These are phyloP conservation scores for Apaloderma vittatum DNA, from an alignment of 2,113 vertebrate genomes.

Conservation along the genomic window DNA sequence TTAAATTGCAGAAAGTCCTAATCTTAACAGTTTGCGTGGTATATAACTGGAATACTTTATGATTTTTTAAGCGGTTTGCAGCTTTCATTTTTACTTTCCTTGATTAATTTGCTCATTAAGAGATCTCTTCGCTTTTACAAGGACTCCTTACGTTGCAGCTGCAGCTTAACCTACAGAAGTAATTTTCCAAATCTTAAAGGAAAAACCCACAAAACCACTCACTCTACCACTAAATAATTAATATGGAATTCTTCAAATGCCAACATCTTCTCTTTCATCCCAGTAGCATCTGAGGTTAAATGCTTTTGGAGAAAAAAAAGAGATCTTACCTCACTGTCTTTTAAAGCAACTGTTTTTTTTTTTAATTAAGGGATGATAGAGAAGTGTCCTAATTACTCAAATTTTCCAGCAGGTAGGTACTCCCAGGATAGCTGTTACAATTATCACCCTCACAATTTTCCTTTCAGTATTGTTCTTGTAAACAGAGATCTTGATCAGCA, in stretches of 20 bases:
- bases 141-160: not conserved
- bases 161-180: not conserved
- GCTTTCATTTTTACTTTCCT: not conserved
- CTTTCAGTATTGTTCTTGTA: not conserved
- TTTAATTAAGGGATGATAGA: not conserved
- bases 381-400: not conserved
- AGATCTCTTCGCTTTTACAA: not conserved
- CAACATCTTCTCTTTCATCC: not conserved
- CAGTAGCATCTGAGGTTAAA: not conserved
- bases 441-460: not conserved
- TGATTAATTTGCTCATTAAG: not conserved
- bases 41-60: not conserved
- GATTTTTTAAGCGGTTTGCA: not conserved
- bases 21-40: not conserved
- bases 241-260: not conserved
- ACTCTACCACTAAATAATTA: not conserved
- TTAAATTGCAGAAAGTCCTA: not conserved
- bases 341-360: not conserved
- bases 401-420: not conserved
- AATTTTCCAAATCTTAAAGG: not conserved
- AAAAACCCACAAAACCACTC: too few relatives aligned
- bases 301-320: not conserved
- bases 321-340: not conserved
- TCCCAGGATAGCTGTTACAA: not conserved
- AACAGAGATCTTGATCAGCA: not conserved